Conservation (phyloP, 2,797 vertebrate genomes). For the Australoheros facetus region DNA sequence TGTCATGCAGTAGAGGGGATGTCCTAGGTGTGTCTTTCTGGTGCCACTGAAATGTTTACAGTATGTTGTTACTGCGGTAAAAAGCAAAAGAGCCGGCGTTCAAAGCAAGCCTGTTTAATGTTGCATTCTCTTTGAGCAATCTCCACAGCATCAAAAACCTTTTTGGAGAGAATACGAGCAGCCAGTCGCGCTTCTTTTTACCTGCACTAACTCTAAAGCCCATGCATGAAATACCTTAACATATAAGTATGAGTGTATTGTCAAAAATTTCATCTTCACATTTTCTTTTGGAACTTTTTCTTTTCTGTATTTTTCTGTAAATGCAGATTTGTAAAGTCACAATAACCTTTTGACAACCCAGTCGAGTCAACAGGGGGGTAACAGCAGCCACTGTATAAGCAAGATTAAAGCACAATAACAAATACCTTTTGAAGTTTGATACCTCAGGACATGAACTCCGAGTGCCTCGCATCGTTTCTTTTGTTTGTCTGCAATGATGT, state of each 20-base stretch:
- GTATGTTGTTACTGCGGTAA: not conserved
- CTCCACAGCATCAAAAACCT: not conserved
- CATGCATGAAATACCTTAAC: not conserved
- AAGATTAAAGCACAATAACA: not conserved
- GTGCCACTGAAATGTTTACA: not conserved
- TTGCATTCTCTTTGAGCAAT: not conserved
- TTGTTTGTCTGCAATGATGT: not conserved
- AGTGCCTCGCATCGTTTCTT: not conserved
- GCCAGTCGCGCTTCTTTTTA: not conserved
- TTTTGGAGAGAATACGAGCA: not conserved
- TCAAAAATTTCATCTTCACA: not conserved
- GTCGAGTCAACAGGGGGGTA: no score
- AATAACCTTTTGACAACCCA: not conserved
- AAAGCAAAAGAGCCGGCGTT: not conserved
- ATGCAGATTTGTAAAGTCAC: not conserved
- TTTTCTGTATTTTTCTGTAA: not conserved
- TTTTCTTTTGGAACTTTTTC: not conserved
- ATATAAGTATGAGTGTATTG: not conserved
- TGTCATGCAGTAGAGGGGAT: not conserved
- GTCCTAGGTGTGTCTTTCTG: not conserved
- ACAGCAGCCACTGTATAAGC: not conserved
- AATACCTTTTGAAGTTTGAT: not conserved
- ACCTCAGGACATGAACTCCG: not conserved
- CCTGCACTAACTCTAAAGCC: not conserved
- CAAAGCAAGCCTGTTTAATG: not conserved